Conservation (phyloP, 2,888 invertebrate genomes). For the Tipula confusa region DNA sequence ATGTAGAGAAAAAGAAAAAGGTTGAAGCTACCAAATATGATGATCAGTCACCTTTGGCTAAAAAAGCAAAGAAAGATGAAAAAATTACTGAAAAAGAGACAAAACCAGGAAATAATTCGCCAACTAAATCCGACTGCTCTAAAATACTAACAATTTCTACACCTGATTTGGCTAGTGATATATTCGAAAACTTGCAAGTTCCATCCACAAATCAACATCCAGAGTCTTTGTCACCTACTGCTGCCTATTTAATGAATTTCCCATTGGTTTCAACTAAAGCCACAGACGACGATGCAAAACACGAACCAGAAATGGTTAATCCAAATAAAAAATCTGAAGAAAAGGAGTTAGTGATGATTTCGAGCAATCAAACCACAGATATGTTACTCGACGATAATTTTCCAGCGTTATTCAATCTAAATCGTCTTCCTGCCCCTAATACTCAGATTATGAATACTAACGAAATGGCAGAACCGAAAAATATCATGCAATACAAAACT, state of each 20-base stretch:
- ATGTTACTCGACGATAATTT: not conserved
- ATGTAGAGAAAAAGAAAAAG: not conserved
- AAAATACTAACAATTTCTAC: not conserved
- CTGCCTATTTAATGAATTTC: constrained; percentile 60
- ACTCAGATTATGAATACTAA: not conserved
- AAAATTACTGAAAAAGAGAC: not conserved
- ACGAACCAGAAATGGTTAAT: not conserved
- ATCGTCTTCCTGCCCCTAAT: not conserved
- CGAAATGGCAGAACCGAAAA: not conserved
- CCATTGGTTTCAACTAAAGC: constrained; percentile 58
- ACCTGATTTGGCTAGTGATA: constrained; percentile 57
- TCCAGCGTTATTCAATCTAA: not conserved
- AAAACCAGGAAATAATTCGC: not conserved
- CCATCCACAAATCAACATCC: constrained; percentile 55
- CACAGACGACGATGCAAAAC: constrained; percentile 46
- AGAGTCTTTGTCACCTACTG: constrained; percentile 61
- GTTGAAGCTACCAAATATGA: not conserved
- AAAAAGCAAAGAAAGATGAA: not conserved
- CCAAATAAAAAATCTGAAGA: not conserved
- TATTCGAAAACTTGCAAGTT: constrained; percentile 58
- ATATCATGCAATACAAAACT: not conserved
- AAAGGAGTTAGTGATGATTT: not conserved
- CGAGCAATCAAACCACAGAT: not conserved
- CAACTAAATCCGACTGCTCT: not conserved
- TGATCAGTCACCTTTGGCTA: not conserved